Base-by-base conservation (phyloP, 1,140 invertebrate genomes). In the Drosophila athabasca region DNA sequence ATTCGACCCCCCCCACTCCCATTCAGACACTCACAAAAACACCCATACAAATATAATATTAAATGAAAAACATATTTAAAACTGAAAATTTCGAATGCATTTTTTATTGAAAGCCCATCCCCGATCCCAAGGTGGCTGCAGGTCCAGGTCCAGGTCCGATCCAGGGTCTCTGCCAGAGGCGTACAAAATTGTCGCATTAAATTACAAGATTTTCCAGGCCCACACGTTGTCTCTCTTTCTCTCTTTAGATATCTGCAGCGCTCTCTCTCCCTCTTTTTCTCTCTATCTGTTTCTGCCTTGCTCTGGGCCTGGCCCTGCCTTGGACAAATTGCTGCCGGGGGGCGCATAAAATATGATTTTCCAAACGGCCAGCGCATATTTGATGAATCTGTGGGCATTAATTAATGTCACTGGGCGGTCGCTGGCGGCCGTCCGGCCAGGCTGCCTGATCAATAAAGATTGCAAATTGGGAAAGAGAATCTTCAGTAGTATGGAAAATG, bases 111-210 rank as follows among this genome's bases (percentile, higher is more conserved):
- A 43, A 9, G 2, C 9, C 26, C 11, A 29, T 59, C 46, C 24
- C 55, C 55, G 19, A 29, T 7, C 19, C 49, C 22, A 31, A 49
- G 5, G 58, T 31, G 6, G 8, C n/a, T 13, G 39, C 26, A 5
- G 35, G 35, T 39, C 35, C 35, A 39, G 35, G 35, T 39, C 3
- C 35, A 19, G 35, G 11, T 39, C 35, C 17, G 17, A 19, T 19
- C 17, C 17, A 19, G 29, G 43, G 54, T 35, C 31, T 3, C 31
- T 39, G 70, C 70, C 59, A 35, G 6, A 67, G 62, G 73, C 53
- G 62, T 51, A 79, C 51, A 71, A 90, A 83, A 90, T 87, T 90
- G 87, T 90, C 87, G 87, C 87, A 83, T 90, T 90, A 83, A 90
- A 87, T 90, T 83, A 90, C 67, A 65, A 81, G 50, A 76, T 76